Evolutionary conservation across 2,113 vertebrate genomes (phyloP), one percentile per base, ranked within the genome.

Genomic region (Pseudorhombus dupliciocellatus): DNA sequence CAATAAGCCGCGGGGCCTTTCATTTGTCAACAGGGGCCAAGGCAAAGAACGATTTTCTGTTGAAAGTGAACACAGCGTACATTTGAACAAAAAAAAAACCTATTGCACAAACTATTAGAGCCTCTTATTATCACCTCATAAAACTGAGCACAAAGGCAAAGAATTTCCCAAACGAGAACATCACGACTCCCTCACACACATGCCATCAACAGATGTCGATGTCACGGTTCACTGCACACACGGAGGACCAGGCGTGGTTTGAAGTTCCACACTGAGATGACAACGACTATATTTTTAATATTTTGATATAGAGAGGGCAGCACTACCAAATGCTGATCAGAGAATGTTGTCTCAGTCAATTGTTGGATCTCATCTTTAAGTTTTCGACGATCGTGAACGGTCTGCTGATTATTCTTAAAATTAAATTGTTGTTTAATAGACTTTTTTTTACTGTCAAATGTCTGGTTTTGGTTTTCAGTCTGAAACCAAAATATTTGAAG

Each of bases 11-110:
- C 30, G 0, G 15, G 1, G 24, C 57, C 24, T 44, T 6, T 1
- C 20, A 4, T 50, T 40, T 42, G n/a, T 31, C 46, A 28, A n/a
- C 16, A 31, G 3, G 25, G 16, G 8, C 30, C 0, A 18, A 20
- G 22, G 30, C 18, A 46, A 37, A 50, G 1, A 18, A 37, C 0
- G 28, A 4, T 21, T 2, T 21, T 42, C 34, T 21, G 52, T 0
- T 1, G 34, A 59, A 25, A 59, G 0, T 1, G 44, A 73, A 37
- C 0, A 7, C 0, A 58, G 18, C 16, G 54, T 40, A 37, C 50
- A 5, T 37, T 22, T 0, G 1, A 11, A 44, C 26, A 66, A 11
- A 21, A 1, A 11, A 44, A 34, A 66, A 11, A 21, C 63, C 11
- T n/a, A 48, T 42, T 48, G 6, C 11, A 15, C 14, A 6, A 37